These are phyloP conservation scores for Mylabris phalerata DNA, from an alignment of 1,140 invertebrate species.

Conservation along the genomic window DNA sequence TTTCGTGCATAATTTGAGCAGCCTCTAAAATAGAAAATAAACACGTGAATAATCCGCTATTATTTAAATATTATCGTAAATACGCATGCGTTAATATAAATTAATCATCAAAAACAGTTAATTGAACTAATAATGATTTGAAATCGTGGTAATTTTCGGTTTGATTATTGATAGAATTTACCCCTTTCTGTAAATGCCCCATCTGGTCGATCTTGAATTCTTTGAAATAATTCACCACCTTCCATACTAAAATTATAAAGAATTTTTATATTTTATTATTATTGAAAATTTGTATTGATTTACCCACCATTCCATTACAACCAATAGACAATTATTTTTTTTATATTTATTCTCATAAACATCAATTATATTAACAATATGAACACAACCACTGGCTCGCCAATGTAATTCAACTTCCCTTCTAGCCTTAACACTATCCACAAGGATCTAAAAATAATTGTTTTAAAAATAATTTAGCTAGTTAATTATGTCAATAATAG, in stretches of 20 bases:
- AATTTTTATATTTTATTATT: neutral
- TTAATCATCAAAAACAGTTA: too few relatives aligned
- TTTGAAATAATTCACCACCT: conserved; percentile 92
- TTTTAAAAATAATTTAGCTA: neutral
- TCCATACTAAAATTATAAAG: conserved; percentile 69
- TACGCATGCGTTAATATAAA: too few relatives aligned
- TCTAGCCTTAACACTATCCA: conserved; percentile 85
- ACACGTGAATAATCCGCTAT: neutral
- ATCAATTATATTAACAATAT: conserved; percentile 91
- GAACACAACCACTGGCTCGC: conserved; percentile 79
- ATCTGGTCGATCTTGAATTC: conserved; percentile 91
- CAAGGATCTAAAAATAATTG: conserved; percentile 62
- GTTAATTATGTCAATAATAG: neutral
- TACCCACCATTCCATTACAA: conserved; percentile 94
- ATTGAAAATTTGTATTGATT: neutral
- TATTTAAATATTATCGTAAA: too few relatives aligned
- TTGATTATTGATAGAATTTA: conserved; percentile 37
- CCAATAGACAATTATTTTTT: conserved; percentile 83
- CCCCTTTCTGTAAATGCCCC: conserved; percentile 92
- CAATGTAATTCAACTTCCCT: conserved; percentile 95
- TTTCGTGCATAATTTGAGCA: conserved; percentile 90
- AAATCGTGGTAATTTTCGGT: neutral
- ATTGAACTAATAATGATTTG: too few relatives aligned
- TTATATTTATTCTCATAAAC: conserved; percentile 95
- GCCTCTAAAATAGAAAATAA: conserved; percentile 57